phyloP scores from a whole-genome alignment of 2,888 invertebrate species.

The Tholera decimalis region DNA sequence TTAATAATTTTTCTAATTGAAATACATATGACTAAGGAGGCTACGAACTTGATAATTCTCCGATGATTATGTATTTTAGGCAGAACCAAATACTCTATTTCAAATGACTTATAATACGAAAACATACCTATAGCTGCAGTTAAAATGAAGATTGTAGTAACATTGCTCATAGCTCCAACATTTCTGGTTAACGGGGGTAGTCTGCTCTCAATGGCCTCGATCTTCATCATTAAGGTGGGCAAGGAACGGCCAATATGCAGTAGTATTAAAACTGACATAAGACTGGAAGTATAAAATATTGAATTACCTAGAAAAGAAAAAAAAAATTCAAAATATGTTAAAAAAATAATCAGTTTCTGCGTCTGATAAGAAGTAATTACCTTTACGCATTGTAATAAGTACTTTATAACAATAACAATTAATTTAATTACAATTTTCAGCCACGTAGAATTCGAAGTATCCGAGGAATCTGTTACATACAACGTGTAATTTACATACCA shows the following conservation, averaged over 20 bases:
- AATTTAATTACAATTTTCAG: too few relatives aligned
- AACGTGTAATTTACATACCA: too few relatives aligned
- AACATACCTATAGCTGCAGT: conserved; percentile 69
- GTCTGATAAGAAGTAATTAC: too few relatives aligned
- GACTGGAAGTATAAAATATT: conserved; percentile 72
- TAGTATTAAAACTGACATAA: conserved; percentile 69
- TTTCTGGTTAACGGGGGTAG: conserved; percentile 74
- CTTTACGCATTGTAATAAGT: too few relatives aligned
- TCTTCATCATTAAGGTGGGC: conserved; percentile 67
- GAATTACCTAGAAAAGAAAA: conserved; percentile 71
- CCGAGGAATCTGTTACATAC: too few relatives aligned
- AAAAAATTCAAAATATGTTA: background rate
- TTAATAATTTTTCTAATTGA: too few relatives aligned
- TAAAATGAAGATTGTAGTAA: conserved; percentile 68
- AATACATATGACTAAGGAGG: too few relatives aligned
- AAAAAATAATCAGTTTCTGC: too few relatives aligned
- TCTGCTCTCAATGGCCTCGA: conserved; percentile 71
- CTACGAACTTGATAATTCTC: too few relatives aligned
- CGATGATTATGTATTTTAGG: too few relatives aligned
- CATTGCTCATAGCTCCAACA: conserved; percentile 66
- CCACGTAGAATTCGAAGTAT: too few relatives aligned
- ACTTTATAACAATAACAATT: too few relatives aligned
- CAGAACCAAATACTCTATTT: background rate
- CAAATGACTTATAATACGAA: background rate
- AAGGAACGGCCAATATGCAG: conserved; percentile 69